phyloP scores from a whole-genome alignment of 2,888 invertebrate genomes.

The Onthophagus sagittarius region DNA sequence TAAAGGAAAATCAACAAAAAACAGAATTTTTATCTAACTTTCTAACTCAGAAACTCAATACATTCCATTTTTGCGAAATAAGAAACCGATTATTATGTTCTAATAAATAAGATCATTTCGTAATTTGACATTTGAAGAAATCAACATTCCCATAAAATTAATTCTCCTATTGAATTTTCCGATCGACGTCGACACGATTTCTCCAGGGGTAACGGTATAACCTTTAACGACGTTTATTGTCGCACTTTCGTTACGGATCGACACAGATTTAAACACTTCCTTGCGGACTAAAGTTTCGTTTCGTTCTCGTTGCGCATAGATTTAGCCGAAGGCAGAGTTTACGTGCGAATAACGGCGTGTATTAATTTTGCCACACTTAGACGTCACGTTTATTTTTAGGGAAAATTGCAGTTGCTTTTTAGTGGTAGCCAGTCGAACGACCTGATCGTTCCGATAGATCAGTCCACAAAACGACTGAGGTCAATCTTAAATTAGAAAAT shows the following conservation, averaged over 20 bases:
- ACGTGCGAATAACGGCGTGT: not conserved
- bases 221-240: not conserved
- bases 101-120: not conserved
- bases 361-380: not conserved
- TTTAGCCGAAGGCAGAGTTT: not conserved
- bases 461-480: not conserved
- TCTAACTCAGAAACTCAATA: no score
- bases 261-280: not conserved
- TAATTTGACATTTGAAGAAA: not conserved
- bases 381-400: slow-evolving; percentile 7
- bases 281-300: not conserved
- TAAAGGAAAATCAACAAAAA: no score
- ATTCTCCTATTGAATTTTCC: not conserved
- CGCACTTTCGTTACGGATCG: not conserved
- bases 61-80: no score
- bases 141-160: not conserved
- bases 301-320: not conserved
- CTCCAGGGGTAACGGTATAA: not conserved
- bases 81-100: no score
- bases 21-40: no score
- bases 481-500: not conserved
- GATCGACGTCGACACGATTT: not conserved
- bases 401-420: slow-evolving; percentile 5
- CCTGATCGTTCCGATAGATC: not conserved
- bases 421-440: not conserved